phyloP scores from a whole-genome alignment of 1,140 invertebrate genomes.

The Cataglyphis hispanica region DNA sequence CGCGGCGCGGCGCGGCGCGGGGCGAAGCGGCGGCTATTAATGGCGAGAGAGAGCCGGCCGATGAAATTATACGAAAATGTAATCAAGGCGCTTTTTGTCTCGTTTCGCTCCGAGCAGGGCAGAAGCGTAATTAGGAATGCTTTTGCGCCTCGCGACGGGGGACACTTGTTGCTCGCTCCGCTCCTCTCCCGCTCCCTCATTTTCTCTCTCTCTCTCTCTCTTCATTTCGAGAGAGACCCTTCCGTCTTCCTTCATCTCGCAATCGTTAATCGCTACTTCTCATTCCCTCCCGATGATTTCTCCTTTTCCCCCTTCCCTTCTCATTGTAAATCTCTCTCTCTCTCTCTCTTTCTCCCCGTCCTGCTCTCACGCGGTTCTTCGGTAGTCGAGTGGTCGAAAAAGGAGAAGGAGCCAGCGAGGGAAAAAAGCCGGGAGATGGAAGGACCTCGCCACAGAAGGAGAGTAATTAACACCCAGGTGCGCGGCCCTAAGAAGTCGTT shows the following conservation, averaged over 20 bases:
- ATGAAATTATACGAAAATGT: conserved; percentile 85
- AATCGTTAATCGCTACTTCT: conserved; percentile 9
- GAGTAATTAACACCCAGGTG: conserved; percentile 82
- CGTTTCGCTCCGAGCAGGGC: conserved; percentile 81
- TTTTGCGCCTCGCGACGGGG: conserved; percentile 85
- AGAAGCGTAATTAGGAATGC: conserved; percentile 85
- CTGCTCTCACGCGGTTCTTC: not conserved
- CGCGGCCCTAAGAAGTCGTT: conserved; percentile 78
- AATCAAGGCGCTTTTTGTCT: conserved; percentile 86
- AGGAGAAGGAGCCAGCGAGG: conserved; percentile 31
- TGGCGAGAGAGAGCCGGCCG: conserved; percentile 78
- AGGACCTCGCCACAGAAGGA: conserved; percentile 72
- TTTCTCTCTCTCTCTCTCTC: conserved; percentile 44
- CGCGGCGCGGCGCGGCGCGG: conserved; percentile 54
- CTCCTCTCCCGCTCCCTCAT: conserved; percentile 67
- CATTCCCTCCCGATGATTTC: not conserved
- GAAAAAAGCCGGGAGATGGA: conserved; percentile 63
- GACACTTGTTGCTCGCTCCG: conserved; percentile 83
- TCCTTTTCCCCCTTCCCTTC: not conserved
- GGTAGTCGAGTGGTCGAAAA: conserved; percentile 62
- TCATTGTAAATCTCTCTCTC: conserved; percentile 28
- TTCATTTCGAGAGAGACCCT: not conserved
- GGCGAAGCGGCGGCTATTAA: conserved; percentile 68
- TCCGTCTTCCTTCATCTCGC: not conserved
- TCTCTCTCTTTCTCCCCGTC: not conserved